These are phyloP conservation scores for Epirrhoe tristata DNA, from an alignment of 2,888 invertebrate species.

Conservation along the genomic window DNA sequence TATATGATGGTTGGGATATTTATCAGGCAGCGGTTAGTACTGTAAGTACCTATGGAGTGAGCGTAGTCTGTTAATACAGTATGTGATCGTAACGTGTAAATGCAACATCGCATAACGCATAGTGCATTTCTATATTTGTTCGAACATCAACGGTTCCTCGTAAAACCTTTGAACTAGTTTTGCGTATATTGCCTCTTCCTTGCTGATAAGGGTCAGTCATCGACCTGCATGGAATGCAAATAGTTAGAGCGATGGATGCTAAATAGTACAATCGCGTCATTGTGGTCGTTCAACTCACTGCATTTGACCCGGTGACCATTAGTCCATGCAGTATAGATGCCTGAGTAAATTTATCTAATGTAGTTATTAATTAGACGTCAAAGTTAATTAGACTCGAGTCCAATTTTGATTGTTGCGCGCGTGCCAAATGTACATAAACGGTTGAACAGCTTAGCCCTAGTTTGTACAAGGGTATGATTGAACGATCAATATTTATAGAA, in stretches of 20 bases:
- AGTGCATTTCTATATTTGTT: neutral
- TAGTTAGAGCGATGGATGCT: slow-evolving; percentile 51
- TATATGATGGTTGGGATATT: too few species aligned
- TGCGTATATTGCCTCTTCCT: slow-evolving; percentile 15
- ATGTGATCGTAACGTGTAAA: neutral
- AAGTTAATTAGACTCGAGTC: slow-evolving; percentile 6
- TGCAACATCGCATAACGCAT: neutral
- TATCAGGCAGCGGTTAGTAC: too few species aligned
- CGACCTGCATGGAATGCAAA: slow-evolving; percentile 58
- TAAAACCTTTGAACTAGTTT: slow-evolving; percentile 25
- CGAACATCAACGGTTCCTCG: neutral
- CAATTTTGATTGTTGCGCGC: slow-evolving; percentile 4
- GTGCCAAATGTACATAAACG: neutral
- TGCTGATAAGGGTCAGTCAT: slow-evolving; percentile 51
- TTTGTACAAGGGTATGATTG: too few species aligned
- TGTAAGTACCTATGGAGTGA: too few species aligned
- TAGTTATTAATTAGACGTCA: slow-evolving; percentile 25
- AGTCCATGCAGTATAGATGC: slow-evolving; percentile 49
- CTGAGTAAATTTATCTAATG: slow-evolving; percentile 48
- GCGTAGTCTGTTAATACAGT: too few species aligned
- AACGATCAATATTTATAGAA: too few species aligned
- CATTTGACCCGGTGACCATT: slow-evolving; percentile 64
- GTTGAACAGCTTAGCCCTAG: neutral
- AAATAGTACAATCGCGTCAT: slow-evolving; percentile 51
- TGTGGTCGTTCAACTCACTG: slow-evolving; percentile 63